Percentiles rank a stretch among this genome's conserved stretches.
phyloP scores from a whole-genome alignment of 2,113 vertebrate species.

The Coptodon rendalli region DNA sequence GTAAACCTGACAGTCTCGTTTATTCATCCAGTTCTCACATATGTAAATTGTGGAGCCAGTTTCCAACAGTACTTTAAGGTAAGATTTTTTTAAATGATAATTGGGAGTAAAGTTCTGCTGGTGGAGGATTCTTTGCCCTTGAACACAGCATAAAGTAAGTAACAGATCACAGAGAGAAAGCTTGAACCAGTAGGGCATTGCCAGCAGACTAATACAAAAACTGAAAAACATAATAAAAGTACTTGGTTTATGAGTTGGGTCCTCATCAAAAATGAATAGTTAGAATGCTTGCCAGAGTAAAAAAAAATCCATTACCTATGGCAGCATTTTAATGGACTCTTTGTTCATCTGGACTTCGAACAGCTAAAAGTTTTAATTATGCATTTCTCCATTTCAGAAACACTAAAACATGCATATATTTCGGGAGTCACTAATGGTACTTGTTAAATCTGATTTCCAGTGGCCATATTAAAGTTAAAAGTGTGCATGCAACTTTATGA shows the following conservation, averaged over 20 bases:
- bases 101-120: slow-evolving; percentile 5
- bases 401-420: slow-evolving; percentile 25
- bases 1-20: slow-evolving; percentile 47
- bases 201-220: slow-evolving; percentile 24
- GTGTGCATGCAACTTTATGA: not conserved
- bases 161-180: not conserved
- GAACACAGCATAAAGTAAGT: slow-evolving; percentile 10
- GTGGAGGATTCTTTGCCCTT: slow-evolving; percentile 13
- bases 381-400: slow-evolving; percentile 30
- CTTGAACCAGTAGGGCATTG: not conserved
- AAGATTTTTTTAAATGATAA: slow-evolving; percentile 34
- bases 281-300: slow-evolving; percentile 21
- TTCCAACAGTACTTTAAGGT: slow-evolving; percentile 24
- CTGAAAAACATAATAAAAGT: slow-evolving; percentile 43
- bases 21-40: slow-evolving; percentile 23
- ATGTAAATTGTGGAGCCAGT: slow-evolving; percentile 22
- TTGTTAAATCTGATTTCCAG: slow-evolving; percentile 24
- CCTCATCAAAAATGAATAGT: slow-evolving; percentile 33
- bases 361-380: slow-evolving; percentile 21
- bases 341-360: slow-evolving; percentile 20
- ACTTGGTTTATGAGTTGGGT: slow-evolving; percentile 44
- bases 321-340: slow-evolving; percentile 33
- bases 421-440: slow-evolving; percentile 24
- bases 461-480: not conserved
- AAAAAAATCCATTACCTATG: slow-evolving; percentile 41